Conservation (phyloP, 2,888 invertebrate species). For the Leptarthrus brevirostris region DNA sequence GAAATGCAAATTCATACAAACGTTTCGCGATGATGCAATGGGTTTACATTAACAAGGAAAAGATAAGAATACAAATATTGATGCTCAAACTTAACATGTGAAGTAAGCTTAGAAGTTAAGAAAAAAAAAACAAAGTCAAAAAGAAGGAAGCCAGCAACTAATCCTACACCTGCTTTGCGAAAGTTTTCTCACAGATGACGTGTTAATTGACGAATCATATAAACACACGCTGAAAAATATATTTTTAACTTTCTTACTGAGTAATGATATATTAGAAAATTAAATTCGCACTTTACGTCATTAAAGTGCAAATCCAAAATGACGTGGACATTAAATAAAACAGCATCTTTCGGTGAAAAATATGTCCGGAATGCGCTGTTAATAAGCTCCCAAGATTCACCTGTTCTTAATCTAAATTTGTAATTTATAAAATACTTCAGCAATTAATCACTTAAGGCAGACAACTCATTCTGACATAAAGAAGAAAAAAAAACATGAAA, state of each 20-base stretch:
- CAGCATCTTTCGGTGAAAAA: background rate
- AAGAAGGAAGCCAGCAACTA: too few species aligned
- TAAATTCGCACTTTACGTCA: conserved; percentile 5
- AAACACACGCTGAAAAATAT: background rate
- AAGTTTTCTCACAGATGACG: too few species aligned
- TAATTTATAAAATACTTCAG: conserved; percentile 5
- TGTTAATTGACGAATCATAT: background rate
- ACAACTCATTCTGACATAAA: background rate
- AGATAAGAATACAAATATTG: too few species aligned
- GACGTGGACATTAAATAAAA: conserved; percentile 11
- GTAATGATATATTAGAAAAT: conserved; percentile 22
- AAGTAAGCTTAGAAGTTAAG: too few species aligned
- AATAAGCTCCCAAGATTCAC: background rate
- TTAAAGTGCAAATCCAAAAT: too few species aligned
- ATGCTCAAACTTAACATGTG: too few species aligned
- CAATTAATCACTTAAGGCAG: conserved; percentile 17
- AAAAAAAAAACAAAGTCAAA: too few species aligned
- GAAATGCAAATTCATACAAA: too few species aligned
- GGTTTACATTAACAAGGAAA: too few species aligned
- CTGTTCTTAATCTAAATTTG: background rate
- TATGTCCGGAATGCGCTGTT: background rate
- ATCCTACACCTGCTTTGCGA: too few species aligned
- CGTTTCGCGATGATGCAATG: too few species aligned
- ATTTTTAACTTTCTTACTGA: background rate
- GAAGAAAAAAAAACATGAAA: background rate